Base-by-base conservation (phyloP, 2,113 vertebrate genomes). In the Tricholaema leucomelas region DNA sequence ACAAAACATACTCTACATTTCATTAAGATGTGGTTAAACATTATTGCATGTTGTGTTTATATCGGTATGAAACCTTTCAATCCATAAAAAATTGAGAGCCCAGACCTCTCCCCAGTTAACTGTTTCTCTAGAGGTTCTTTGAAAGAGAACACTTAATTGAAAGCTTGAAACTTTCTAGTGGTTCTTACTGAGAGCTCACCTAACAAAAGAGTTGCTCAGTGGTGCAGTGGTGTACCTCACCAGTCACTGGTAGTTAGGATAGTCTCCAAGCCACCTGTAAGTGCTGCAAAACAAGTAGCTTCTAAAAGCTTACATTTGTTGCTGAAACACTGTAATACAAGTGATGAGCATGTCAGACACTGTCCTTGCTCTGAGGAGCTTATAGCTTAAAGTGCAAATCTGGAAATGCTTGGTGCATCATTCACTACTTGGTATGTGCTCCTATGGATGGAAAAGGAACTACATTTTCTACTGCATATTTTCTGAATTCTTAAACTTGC, bases 391-490 rank as follows among this genome's bases (percentile, higher is more conserved):
- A 72, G 66, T 40, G 64, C 30, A 78, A 59, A 73, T 27, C 12
- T 67, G 38, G 9, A 46, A 35, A 36, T 44, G 16, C 21, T 65
- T 56, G 16, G 14, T 76, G 12, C 11, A 11, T 87, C 1, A 5
- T 56, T 66, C 2, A 19, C 0, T 18, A 5, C 52, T 71, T 64
- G 17, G 12, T 48, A 2, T 60, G 17, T 58, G 12, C 8, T 71
- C 30, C 16, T 55, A 5, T 67, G 31, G 19, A 12, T 55, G 28
- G 31, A 40, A 48, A 48, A 44, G 63, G 8, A 16, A 46, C 15
- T n/a, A 28, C 0, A 2, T 12, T 69, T 85, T 46, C 65, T 66
- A 15, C 30, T 30, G 24, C 4, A 0, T 25, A 4, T 18, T 13
- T 60, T 20, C 9, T 52, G 31, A 64, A 70, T 78, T 87, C 23